Evolutionary conservation across 2,113 vertebrate species (phyloP).

Genomic region (Manacus vitellinus): DNA sequence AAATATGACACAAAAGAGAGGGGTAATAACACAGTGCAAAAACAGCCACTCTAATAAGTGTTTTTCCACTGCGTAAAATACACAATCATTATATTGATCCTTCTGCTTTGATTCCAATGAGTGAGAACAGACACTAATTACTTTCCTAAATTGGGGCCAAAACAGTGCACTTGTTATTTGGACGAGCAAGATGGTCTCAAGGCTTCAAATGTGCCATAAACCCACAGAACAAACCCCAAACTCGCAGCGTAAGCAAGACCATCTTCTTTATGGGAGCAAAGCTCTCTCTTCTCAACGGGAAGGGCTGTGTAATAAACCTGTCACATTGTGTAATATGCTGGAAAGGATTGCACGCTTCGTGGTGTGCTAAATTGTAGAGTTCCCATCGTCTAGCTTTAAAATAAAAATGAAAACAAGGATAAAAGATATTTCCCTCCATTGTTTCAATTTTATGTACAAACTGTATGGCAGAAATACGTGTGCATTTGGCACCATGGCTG

Average conservation of each 20-base stretch:
- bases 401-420: conserved; percentile 64
- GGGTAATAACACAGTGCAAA: conserved; percentile 45
- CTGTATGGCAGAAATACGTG: conserved; percentile 40
- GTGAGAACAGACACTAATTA: conserved; percentile 55
- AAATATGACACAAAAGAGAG: conserved; percentile 48
- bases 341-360: conserved; percentile 10
- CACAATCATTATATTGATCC: conserved; percentile 51
- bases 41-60: conserved; percentile 4
- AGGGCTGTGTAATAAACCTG: conserved; percentile 56
- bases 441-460: conserved; percentile 63
- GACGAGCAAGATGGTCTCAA: conserved; percentile 5
- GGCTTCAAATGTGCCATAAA: conserved; percentile 60
- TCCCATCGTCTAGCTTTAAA: conserved; percentile 51
- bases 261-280: conserved; percentile 50
- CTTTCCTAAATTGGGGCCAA: conserved; percentile 49
- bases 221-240: conserved; percentile 28
- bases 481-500: neutral
- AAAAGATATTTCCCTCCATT: conserved; percentile 65
- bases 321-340: conserved; percentile 29
- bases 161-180: conserved; percentile 49
- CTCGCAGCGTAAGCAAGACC: neutral
- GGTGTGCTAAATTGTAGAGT: neutral
- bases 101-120: conserved; percentile 55
- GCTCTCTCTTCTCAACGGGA: conserved; percentile 16
- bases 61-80: conserved; percentile 57